phyloP scores from a whole-genome alignment of 1,140 invertebrate genomes.

The Caenorhabditis latens region DNA sequence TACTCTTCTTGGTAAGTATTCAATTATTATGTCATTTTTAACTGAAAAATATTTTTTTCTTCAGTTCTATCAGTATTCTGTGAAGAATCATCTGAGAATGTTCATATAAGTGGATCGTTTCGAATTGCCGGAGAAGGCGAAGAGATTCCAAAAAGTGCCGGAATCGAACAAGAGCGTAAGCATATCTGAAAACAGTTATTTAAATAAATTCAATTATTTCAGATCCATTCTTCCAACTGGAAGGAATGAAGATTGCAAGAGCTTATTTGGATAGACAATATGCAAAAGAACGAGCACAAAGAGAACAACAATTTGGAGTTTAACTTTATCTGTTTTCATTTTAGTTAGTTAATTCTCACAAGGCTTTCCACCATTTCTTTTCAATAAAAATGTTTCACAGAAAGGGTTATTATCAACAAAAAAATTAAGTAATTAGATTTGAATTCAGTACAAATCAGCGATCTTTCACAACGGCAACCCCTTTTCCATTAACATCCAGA shows the following conservation, averaged over 20 bases:
- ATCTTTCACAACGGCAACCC: conserved; percentile 23
- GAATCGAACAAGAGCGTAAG: conserved; percentile 18
- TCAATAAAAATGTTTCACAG: too few species aligned
- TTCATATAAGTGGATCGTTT: conserved; percentile 38
- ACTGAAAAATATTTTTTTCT: background rate
- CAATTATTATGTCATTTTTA: background rate
- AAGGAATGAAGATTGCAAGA: conserved; percentile 37
- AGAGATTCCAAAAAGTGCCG: background rate
- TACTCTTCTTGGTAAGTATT: background rate
- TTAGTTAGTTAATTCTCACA: background rate
- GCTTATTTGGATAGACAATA: conserved; percentile 44
- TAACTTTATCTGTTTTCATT: background rate
- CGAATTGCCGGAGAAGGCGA: conserved; percentile 25
- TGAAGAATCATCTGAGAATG: conserved; percentile 41
- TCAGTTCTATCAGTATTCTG: background rate
- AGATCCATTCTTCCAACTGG: conserved; percentile 43
- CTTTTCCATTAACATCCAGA: conserved; percentile 56
- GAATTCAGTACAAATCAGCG: too few species aligned
- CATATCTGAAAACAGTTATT: background rate
- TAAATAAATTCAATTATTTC: background rate
- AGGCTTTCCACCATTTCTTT: background rate
- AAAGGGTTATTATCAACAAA: too few species aligned
- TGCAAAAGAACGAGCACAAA: conserved; percentile 24
- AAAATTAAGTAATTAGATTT: too few species aligned
- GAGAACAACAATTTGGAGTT: conserved; percentile 9